phyloP scores from a whole-genome alignment of 2,797 vertebrate genomes.

The Coranthus polyacanthus region DNA sequence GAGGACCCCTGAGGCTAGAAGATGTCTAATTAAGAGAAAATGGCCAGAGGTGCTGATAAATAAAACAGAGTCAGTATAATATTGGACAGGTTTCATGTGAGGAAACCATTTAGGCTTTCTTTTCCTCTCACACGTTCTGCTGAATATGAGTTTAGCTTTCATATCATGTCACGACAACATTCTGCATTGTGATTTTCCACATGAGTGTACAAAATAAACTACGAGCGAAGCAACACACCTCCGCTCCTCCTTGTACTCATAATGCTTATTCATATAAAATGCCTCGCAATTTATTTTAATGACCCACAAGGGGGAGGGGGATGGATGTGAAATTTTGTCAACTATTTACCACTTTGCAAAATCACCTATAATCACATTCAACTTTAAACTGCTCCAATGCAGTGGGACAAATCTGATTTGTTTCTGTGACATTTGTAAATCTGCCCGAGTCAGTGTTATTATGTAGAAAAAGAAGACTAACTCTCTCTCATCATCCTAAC shows the following conservation, averaged over 20 bases:
- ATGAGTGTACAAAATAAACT: slow-evolving; percentile 59
- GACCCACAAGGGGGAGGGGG: slow-evolving; percentile 15
- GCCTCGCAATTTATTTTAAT: slow-evolving; percentile 36
- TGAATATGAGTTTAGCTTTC: slow-evolving; percentile 54
- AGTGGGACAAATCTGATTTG: slow-evolving; percentile 3
- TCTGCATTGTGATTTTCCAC: slow-evolving; percentile 50
- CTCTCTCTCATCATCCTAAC: no score
- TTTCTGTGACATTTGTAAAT: slow-evolving; percentile 32
- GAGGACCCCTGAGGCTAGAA: slow-evolving; percentile 53
- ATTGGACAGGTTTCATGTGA: slow-evolving; percentile 55
- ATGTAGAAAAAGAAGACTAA: slow-evolving; percentile 33
- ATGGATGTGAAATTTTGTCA: slow-evolving; percentile 27
- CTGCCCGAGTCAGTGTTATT: slow-evolving; percentile 5
- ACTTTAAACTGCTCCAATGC: slow-evolving; percentile 15
- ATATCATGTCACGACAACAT: slow-evolving; percentile 44
- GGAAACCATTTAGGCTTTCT: slow-evolving; percentile 38
- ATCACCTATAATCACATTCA: slow-evolving; percentile 21
- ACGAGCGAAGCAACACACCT: slow-evolving; percentile 24
- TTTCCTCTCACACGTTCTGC: slow-evolving; percentile 28
- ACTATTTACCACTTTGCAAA: slow-evolving; percentile 24
- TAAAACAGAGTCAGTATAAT: slow-evolving; percentile 63
- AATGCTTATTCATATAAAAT: slow-evolving; percentile 44
- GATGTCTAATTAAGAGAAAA: slow-evolving; percentile 77
- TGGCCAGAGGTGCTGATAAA: slow-evolving; percentile 75
- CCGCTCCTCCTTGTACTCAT: slow-evolving; percentile 25